Conservation (phyloP, 2,113 vertebrate genomes). For the Amia ocellicauda region DNA sequence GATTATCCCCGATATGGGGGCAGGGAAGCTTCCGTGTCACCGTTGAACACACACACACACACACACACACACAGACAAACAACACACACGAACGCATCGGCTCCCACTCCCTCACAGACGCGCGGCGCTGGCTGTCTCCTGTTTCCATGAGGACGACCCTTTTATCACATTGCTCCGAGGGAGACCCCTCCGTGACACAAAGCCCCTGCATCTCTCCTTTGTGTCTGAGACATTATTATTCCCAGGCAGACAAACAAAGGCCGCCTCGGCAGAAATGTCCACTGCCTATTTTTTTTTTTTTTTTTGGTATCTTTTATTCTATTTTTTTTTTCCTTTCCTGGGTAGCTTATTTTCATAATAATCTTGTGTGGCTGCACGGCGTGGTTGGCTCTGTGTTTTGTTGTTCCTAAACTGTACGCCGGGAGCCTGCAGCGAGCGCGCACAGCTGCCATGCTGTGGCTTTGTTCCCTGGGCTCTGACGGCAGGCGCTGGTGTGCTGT, state of each 20-base stretch:
- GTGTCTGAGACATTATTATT: conserved; percentile 14
- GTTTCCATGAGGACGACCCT: conserved; percentile 17
- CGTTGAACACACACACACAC: neutral
- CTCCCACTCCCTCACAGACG: neutral
- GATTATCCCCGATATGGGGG: neutral
- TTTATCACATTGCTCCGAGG: neutral
- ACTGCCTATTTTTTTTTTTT: neutral
- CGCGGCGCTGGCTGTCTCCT: neutral
- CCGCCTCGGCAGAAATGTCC: neutral
- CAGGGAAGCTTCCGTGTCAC: neutral
- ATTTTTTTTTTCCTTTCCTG: too few relatives aligned
- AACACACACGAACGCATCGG: too few relatives aligned
- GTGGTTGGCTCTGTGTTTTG: too few relatives aligned
- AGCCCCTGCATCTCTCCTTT: conserved; percentile 7
- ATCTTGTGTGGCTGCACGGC: too few relatives aligned
- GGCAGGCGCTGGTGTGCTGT: neutral
- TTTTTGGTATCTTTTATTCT: conserved; percentile 3
- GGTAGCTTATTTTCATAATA: too few relatives aligned
- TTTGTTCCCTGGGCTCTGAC: neutral
- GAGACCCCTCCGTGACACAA: conserved; percentile 7
- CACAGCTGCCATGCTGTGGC: too few relatives aligned
- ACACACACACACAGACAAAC: neutral
- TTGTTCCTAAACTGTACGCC: too few relatives aligned
- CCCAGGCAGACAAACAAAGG: conserved; percentile 3
- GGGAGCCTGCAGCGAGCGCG: too few relatives aligned